Evolutionary conservation across 2,888 invertebrate species (phyloP), one percentile per base, ranked within the genome.

Genomic region (Agonopterix heracliana): DNA sequence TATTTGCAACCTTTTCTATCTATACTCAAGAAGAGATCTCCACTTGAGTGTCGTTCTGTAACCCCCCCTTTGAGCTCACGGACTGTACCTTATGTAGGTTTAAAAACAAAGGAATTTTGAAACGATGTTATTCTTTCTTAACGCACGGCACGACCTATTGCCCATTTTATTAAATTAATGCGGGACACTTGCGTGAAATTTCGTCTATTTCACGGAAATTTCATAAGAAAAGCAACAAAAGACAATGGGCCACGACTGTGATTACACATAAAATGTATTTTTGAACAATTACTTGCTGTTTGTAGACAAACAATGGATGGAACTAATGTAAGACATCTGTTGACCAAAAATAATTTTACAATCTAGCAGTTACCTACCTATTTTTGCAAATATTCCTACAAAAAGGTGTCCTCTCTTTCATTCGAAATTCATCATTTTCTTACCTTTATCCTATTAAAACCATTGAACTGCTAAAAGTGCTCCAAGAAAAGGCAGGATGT

Each of bases 161-260:
- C 48, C 52, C 51, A 51, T 56, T 53, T 56, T 54, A 57, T 59
- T 54, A 54, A 57, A 59, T 57, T 57, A 63, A 61, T 54, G 60
- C 54, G 62, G 62, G 63, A 62, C 51, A 50, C 53, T 67, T 68
- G 66, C 65, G 56, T 55, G 61, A 68, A 66, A 67, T 60, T 58
- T 64, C 55, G 49, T 54, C 61, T 64, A 66, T 68, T 76, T 68
- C 71, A 70, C 74, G 73, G 75, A 74, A 72, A 71, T 78, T 75
- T 79, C 76, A 65, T 71, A 76, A 76, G 68, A 65, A 71, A 73
- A 66, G 69, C 66, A 65, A 70, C 61, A 58, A 52, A 52, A 61
- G 70, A 79, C 78, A 81, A 81, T 78, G 63, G 72, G 44, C 51
- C 59, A 59, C 58, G 64, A 65, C 65, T 51, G 56, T 55, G 63